Percentiles rank a stretch among this genome's conserved stretches.
phyloP scores from a whole-genome alignment of 2,888 invertebrate genomes.

The Odontothrips loti region DNA sequence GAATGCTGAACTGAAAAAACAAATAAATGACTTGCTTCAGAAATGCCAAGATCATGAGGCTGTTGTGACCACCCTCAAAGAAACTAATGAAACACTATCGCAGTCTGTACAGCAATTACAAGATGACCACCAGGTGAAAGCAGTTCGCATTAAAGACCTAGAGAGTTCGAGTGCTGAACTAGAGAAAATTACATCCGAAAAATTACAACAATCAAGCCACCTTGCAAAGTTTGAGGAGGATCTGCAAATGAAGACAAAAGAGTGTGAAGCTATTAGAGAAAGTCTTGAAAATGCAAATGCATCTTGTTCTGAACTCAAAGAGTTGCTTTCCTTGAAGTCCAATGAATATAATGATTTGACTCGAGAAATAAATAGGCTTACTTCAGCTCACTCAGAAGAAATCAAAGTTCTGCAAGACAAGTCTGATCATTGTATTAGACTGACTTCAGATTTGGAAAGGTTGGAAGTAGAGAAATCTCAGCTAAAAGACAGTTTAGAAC shows the following conservation, averaged over 20 bases:
- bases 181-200: conserved; percentile 34
- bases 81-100: conserved; percentile 50
- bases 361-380: background rate
- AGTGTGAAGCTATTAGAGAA: background rate
- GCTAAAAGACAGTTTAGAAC: background rate
- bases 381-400: background rate
- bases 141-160: conserved; percentile 47
- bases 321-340: background rate
- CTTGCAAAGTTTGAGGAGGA: conserved; percentile 12
- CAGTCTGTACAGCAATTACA: conserved; percentile 53
- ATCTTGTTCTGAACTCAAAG: background rate
- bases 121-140: conserved; percentile 51
- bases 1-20: conserved; percentile 25
- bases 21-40: conserved; percentile 35
- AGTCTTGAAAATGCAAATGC: conserved; percentile 3
- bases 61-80: conserved; percentile 45
- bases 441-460: background rate
- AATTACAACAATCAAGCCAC: background rate
- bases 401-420: background rate
- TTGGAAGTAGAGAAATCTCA: background rate
- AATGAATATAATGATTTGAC: background rate
- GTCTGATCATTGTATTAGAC: background rate
- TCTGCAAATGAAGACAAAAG: conserved; percentile 21
- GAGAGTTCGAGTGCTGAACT: conserved; percentile 35
- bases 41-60: conserved; percentile 32